Conservation (phyloP, 2,888 invertebrate genomes). For the Ormyrus pomaceus region DNA sequence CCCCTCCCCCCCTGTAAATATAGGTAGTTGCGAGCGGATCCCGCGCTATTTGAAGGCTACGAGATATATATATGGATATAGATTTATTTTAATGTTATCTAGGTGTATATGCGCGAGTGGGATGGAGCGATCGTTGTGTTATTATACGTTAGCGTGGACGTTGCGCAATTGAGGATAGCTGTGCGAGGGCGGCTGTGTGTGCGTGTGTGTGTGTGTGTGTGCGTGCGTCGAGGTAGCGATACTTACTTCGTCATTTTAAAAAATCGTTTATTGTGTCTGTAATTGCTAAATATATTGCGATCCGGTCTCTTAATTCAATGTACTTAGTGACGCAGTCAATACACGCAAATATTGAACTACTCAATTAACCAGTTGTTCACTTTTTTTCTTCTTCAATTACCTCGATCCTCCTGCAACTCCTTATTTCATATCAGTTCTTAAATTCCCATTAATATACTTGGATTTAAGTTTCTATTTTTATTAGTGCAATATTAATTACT, state of each 20-base stretch:
- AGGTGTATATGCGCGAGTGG: slow-evolving; percentile 68
- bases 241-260: slow-evolving; percentile 53
- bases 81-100: slow-evolving; percentile 76
- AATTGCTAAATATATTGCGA: slow-evolving; percentile 67
- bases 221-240: slow-evolving; percentile 35
- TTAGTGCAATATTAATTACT: too few relatives aligned
- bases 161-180: not conserved
- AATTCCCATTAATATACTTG: too few relatives aligned
- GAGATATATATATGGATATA: slow-evolving; percentile 60
- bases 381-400: slow-evolving; percentile 43
- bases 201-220: not conserved
- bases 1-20: not conserved
- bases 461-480: too few relatives aligned
- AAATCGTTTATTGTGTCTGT: slow-evolving; percentile 65
- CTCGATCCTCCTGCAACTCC: slow-evolving; percentile 32
- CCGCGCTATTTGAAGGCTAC: slow-evolving; percentile 41
- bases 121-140: slow-evolving; percentile 22
- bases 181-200: not conserved
- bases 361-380: slow-evolving; percentile 35
- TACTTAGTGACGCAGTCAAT: slow-evolving; percentile 74
- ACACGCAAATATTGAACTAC: slow-evolving; percentile 69
- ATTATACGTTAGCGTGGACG: not conserved
- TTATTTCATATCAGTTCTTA: too few relatives aligned
- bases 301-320: slow-evolving; percentile 69
- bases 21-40: slow-evolving; percentile 12